Percentiles rank a stretch among this genome's conserved stretches.
These are phyloP conservation scores for Cynopterus sphinx DNA, from an alignment of 2,797 vertebrate genomes.

Conservation along the genomic window DNA sequence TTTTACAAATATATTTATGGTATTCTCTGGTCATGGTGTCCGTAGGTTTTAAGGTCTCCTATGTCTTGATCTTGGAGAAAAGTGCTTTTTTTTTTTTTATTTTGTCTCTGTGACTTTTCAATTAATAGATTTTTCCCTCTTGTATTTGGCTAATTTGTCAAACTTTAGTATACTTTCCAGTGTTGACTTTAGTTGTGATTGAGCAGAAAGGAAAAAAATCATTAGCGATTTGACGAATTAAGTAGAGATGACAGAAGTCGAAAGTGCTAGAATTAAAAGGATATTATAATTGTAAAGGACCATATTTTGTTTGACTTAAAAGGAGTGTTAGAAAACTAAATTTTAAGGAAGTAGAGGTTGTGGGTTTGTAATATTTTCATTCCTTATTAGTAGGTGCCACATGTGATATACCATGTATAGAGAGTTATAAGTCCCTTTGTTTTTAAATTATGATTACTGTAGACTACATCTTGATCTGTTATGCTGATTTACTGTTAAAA, in stretches of 20 bases:
- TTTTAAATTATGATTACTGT: constrained; percentile 20
- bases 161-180: not conserved
- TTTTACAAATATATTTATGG: constrained; percentile 28
- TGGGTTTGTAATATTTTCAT: not conserved
- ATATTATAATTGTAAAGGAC: not conserved
- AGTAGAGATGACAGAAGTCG: constrained; percentile 39
- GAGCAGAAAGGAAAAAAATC: constrained; percentile 18
- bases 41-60: not conserved
- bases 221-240: not conserved
- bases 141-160: not conserved
- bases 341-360: constrained; percentile 16
- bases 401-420: not conserved
- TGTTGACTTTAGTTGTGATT: constrained; percentile 23
- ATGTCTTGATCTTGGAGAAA: not conserved
- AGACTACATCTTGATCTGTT: constrained; percentile 9
- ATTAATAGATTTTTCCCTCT: not conserved
- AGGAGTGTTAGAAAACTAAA: not conserved
- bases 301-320: constrained; percentile 36
- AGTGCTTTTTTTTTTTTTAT: not conserved
- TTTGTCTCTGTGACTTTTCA: not conserved
- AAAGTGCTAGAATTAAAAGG: constrained; percentile 49
- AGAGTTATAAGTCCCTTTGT: not conserved
- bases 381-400: not conserved
- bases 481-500: constrained; percentile 37
- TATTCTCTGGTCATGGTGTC: not conserved